Conservation (phyloP, 2,113 vertebrate species). For the Alouatta palliata region DNA sequence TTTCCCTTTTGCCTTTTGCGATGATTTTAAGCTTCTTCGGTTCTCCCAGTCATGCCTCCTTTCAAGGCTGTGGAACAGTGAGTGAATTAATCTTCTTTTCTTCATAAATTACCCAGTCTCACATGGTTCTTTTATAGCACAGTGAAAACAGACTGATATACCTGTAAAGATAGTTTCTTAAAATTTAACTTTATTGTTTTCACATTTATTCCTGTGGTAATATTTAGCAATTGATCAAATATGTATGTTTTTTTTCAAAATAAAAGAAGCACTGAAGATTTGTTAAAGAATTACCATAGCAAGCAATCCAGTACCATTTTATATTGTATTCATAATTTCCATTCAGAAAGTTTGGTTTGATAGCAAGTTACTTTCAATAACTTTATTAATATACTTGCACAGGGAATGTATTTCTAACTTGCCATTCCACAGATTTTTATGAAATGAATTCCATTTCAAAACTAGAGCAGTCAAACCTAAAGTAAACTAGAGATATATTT, state of each 20-base stretch:
- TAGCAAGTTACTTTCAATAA: neutral
- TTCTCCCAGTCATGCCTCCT: too few species aligned
- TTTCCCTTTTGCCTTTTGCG: too few species aligned
- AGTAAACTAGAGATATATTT: neutral
- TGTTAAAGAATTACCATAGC: neutral
- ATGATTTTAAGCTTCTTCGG: too few species aligned
- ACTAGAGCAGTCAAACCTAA: neutral
- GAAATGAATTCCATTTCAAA: conserved; percentile 1
- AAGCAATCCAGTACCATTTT: neutral
- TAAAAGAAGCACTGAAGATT: neutral
- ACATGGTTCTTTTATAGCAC: too few species aligned
- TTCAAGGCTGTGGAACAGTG: too few species aligned
- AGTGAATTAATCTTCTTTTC: too few species aligned
- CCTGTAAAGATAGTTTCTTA: neutral
- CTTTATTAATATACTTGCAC: neutral
- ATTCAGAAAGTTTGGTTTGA: neutral
- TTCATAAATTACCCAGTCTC: too few species aligned
- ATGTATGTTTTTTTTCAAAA: neutral
- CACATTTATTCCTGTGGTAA: neutral
- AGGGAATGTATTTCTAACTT: conserved; percentile 15
- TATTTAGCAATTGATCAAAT: neutral
- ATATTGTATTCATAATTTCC: neutral
- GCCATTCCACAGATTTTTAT: neutral
- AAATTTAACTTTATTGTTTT: neutral
- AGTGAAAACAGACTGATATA: too few species aligned